phyloP scores from a whole-genome alignment of 2,797 vertebrate species.

The Octomys mimax region DNA sequence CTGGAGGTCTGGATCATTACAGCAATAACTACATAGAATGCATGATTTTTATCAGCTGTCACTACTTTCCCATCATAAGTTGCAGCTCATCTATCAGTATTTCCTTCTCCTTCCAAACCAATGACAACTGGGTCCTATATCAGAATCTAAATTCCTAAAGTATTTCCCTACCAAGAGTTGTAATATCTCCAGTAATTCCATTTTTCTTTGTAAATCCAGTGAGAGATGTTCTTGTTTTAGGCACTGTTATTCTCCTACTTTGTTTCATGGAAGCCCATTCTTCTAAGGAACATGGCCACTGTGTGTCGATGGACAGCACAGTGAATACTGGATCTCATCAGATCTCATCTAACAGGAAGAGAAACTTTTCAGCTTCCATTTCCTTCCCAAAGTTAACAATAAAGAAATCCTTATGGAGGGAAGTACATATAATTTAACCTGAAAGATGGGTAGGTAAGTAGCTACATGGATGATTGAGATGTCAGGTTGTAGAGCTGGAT shows the following conservation, averaged over 20 bases:
- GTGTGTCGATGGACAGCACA: not conserved
- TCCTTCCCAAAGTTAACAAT: not conserved
- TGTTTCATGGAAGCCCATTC: not conserved
- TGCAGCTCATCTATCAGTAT: not conserved
- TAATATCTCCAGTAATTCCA: not conserved
- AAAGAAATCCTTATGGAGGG: not conserved
- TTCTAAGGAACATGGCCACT: not conserved
- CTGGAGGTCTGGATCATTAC: not conserved
- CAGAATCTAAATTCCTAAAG: not conserved
- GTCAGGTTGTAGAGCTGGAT: not conserved
- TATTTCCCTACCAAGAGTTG: not conserved
- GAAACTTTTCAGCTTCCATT: not conserved
- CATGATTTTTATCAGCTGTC: not conserved
- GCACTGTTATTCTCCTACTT: not conserved
- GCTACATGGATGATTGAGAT: not conserved
- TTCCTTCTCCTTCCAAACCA: not conserved
- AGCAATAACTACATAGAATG: not conserved
- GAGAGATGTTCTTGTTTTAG: not conserved
- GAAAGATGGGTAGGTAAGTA: not conserved
- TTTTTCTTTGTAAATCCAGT: not conserved
- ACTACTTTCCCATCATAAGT: not conserved
- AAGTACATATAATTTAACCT: not conserved
- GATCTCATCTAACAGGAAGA: not conserved
- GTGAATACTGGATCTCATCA: not conserved
- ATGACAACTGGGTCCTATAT: not conserved